Evolutionary conservation across 2,113 vertebrate genomes (phyloP).

Genomic region (Origma solitaria): DNA sequence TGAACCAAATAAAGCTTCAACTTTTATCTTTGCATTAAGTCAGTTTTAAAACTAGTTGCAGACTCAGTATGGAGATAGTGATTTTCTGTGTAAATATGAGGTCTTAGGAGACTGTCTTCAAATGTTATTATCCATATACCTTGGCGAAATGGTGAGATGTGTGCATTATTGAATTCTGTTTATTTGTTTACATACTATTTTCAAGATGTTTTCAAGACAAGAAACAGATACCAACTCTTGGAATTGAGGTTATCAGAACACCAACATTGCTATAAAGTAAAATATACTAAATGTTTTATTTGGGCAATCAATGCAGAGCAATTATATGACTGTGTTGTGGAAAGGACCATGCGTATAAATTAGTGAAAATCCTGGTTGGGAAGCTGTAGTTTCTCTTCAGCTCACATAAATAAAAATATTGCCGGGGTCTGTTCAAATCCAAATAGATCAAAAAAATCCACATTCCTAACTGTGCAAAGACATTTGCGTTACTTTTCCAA

Average conservation of each 20-base stretch:
- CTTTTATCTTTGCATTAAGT: neutral
- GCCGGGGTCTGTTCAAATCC: neutral
- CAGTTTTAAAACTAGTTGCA: neutral
- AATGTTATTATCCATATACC: neutral
- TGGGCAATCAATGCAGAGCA: accelerated
- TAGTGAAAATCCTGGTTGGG: neutral
- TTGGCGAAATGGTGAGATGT: neutral
- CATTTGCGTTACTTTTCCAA: neutral
- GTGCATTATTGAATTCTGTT: neutral
- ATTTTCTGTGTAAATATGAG: neutral
- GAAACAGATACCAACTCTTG: neutral
- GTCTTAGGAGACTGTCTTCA: neutral
- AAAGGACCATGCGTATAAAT: neutral
- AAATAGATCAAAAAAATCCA: neutral
- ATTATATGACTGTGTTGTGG: neutral
- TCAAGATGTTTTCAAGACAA: neutral
- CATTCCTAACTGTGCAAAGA: neutral
- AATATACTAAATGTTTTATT: neutral
- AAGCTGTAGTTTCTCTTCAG: neutral
- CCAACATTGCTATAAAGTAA: neutral
- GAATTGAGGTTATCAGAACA: neutral
- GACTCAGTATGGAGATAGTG: neutral
- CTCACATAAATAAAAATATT: neutral
- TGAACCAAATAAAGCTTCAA: neutral
- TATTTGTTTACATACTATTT: neutral